phyloP scores from a whole-genome alignment of 1,140 invertebrate species.

The Lordiphosa stackelbergi region DNA sequence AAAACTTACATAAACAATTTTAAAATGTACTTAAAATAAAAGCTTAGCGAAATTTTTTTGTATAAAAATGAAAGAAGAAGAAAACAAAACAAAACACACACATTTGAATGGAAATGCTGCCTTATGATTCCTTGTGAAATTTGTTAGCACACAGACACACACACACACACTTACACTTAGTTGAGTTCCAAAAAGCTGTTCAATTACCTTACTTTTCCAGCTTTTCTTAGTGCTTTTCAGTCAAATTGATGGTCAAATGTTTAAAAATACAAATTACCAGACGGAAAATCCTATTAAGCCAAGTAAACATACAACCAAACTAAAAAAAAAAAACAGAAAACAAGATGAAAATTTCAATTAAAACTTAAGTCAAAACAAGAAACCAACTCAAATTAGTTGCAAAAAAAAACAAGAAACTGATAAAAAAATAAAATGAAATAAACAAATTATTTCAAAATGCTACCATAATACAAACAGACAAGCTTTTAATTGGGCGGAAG shows the following conservation, averaged over 20 bases:
- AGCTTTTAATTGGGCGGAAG: background rate
- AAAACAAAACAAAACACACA: constrained; percentile 1
- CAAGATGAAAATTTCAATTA: constrained; percentile 16
- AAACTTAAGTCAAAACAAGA: constrained; percentile 30
- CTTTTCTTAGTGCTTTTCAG: too few relatives aligned
- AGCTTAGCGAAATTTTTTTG: constrained; percentile 69
- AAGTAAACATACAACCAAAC: constrained; percentile 53
- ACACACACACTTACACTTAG: constrained; percentile 4
- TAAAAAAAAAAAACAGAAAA: constrained; percentile 7
- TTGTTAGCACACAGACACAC: constrained; percentile 14
- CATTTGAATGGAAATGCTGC: constrained; percentile 56
- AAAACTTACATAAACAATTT: constrained; percentile 32
- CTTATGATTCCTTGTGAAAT: constrained; percentile 75
- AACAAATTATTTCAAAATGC: constrained; percentile 26
- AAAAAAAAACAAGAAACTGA: constrained; percentile 43
- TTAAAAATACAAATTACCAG: constrained; percentile 44
- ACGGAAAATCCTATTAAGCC: constrained; percentile 69
- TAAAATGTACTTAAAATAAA: constrained; percentile 28
- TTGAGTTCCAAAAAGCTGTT: constrained; percentile 2
- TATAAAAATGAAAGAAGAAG: constrained; percentile 40
- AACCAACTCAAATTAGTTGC: constrained; percentile 66
- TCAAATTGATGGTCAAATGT: constrained; percentile 12
- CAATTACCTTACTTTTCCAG: constrained; percentile 4
- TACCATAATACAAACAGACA: background rate
- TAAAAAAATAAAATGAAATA: constrained; percentile 28